Percentiles rank a stretch among this genome's conserved stretches.
phyloP scores from a whole-genome alignment of 2,113 vertebrate species.

The Chaetodon auriga region DNA sequence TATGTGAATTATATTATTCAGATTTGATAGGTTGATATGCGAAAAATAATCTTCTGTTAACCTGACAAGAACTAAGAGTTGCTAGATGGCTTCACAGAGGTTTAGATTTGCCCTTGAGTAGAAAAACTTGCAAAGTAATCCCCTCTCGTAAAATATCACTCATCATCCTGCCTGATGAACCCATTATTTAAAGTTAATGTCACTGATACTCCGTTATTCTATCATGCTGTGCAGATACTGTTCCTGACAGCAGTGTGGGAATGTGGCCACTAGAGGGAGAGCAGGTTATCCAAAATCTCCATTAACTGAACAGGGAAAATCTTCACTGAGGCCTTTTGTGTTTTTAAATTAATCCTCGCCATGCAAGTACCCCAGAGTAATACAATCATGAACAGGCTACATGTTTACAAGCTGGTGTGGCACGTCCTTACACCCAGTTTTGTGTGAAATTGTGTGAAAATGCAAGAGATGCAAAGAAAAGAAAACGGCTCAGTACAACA shows the following conservation, averaged over 20 bases:
- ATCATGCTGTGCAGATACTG: background rate
- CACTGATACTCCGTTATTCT: background rate
- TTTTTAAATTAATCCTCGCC: background rate
- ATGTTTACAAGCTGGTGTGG: background rate
- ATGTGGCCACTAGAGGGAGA: conserved; percentile 23
- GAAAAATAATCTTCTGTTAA: background rate
- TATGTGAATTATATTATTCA: background rate
- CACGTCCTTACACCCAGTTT: background rate
- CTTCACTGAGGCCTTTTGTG: background rate
- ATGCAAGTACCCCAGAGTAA: background rate
- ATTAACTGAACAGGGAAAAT: background rate
- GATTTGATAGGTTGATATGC: background rate
- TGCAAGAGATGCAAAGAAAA: background rate
- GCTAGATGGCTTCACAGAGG: background rate
- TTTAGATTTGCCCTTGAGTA: too few relatives aligned
- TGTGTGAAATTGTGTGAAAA: background rate
- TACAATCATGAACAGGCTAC: background rate
- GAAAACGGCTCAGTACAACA: too few relatives aligned
- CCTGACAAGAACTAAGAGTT: background rate
- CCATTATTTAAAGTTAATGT: background rate
- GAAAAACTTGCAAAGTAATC: too few relatives aligned
- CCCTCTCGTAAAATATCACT: too few relatives aligned
- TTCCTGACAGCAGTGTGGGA: background rate
- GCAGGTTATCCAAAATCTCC: background rate
- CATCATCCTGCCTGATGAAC: background rate